Percentiles rank a stretch among this genome's conserved stretches.
These are phyloP conservation scores for Bos javanicus DNA, from an alignment of 2,113 vertebrate genomes.

Conservation along the genomic window DNA sequence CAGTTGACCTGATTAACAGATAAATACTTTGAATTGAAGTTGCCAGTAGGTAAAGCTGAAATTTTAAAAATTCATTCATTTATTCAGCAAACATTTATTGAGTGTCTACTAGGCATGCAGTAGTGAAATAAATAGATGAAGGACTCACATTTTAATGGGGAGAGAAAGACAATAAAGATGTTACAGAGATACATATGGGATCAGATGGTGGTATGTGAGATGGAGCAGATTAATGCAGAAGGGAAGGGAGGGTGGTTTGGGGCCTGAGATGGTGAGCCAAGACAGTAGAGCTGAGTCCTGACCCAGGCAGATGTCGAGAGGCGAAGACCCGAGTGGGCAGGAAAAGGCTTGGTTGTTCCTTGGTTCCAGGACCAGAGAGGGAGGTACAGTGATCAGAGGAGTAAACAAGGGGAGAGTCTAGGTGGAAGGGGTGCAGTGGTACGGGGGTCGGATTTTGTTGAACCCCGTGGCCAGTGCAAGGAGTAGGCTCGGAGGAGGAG, in stretches of 20 bases:
- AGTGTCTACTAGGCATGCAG: not conserved
- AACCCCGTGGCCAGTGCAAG: not conserved
- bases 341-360: not conserved
- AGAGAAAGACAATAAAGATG: not conserved
- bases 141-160: not conserved
- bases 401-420: not conserved
- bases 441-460: rapidly evolving
- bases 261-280: not conserved
- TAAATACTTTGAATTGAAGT: not conserved
- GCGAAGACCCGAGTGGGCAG: not conserved
- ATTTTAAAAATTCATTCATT: not conserved
- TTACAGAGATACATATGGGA: not conserved
- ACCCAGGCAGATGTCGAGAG: not conserved
- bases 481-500: not conserved
- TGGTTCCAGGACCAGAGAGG: not conserved
- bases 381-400: not conserved
- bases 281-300: not conserved
- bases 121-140: not conserved
- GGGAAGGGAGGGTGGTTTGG: not conserved
- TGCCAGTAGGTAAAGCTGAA: not conserved
- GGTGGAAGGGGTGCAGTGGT: not conserved
- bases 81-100: not conserved
- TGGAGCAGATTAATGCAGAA: not conserved
- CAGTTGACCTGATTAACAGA: not conserved
- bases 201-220: not conserved